Percentiles rank a stretch among this genome's conserved stretches.
These are phyloP conservation scores for Thelaira solivaga DNA, from an alignment of 2,888 invertebrate genomes.

Conservation along the genomic window DNA sequence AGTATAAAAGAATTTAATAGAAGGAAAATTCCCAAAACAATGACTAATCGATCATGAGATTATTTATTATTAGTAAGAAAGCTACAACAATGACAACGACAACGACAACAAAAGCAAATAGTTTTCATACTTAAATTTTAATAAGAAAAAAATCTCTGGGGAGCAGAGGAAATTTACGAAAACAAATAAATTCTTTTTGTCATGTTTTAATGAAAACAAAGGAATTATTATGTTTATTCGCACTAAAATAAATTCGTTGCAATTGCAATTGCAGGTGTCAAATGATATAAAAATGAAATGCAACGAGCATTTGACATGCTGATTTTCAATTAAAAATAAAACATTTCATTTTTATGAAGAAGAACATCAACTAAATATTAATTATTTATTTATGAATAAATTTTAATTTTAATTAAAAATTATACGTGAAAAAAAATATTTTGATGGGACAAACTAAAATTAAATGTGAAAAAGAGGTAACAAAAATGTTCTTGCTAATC, in stretches of 20 bases:
- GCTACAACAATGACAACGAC: no score
- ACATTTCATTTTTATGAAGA: no score
- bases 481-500: no score
- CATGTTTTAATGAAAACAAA: constrained; percentile 38
- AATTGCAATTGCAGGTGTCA: constrained; percentile 58
- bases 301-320: constrained; percentile 33
- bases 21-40: constrained; percentile 20
- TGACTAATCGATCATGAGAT: constrained; percentile 49
- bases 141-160: no score
- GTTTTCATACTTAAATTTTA: no score
- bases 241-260: no score
- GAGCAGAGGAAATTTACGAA: no score
- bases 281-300: constrained; percentile 44
- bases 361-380: neutral
- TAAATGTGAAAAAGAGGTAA: no score
- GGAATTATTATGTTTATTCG: constrained; percentile 3
- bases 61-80: constrained; percentile 8
- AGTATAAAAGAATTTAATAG: neutral
- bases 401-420: constrained; percentile 1
- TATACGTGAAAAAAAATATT: constrained; percentile 31
- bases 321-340: constrained; percentile 45
- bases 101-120: no score
- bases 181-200: neutral
- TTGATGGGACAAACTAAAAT: no score
- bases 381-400: neutral